phyloP scores from a whole-genome alignment of 1,140 invertebrate species.

The Anastatus disparis region DNA sequence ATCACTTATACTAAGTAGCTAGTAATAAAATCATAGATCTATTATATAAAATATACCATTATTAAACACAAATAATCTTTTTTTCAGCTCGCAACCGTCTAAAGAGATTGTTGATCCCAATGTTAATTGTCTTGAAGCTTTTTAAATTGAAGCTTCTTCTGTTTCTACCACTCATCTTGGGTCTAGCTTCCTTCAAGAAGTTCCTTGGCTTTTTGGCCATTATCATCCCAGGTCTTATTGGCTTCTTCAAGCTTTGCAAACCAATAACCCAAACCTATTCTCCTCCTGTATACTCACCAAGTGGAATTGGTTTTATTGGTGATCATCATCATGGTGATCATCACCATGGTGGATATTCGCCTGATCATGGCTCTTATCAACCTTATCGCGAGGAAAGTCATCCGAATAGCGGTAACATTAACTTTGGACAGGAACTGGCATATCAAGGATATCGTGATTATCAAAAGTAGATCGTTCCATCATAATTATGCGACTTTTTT shows the following conservation, averaged over 20 bases:
- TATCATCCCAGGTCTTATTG: constrained; percentile 79
- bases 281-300: constrained; percentile 67
- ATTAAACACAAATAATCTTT: too few species aligned
- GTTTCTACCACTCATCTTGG: constrained; percentile 83
- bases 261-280: constrained; percentile 64
- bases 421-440: constrained; percentile 75
- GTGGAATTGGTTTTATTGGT: constrained; percentile 64
- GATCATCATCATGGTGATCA: constrained; percentile 62
- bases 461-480: constrained; percentile 10
- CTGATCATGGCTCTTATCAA: background rate
- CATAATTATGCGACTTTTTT: too few species aligned
- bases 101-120: constrained; percentile 84
- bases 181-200: constrained; percentile 85
- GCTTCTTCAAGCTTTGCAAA: constrained; percentile 82
- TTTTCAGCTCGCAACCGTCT: constrained; percentile 78
- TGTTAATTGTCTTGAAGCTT: constrained; percentile 82
- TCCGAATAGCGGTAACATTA: constrained; percentile 66
- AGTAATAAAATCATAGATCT: too few species aligned
- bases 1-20: too few species aligned
- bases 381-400: constrained; percentile 35
- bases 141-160: constrained; percentile 85
- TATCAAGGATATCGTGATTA: constrained; percentile 75
- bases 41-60: too few species aligned
- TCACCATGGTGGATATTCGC: constrained; percentile 18
- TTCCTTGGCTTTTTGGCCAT: constrained; percentile 81